These are phyloP conservation scores for Sipha maydis DNA, from an alignment of 2,888 invertebrate species.

Conservation along the genomic window DNA sequence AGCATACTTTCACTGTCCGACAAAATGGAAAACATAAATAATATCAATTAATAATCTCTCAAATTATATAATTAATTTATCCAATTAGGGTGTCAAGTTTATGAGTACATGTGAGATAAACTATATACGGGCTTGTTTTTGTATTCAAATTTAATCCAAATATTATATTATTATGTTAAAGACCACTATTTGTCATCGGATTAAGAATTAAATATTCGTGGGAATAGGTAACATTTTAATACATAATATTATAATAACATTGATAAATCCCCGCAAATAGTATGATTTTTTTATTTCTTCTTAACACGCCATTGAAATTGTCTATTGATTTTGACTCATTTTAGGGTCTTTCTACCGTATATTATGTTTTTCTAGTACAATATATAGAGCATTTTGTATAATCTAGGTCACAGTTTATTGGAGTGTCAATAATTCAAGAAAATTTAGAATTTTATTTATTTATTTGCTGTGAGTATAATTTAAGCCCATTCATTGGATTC, in stretches of 20 bases:
- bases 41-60: not conserved
- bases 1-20: too few relatives aligned
- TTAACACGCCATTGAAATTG: not conserved
- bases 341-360: not conserved
- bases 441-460: not conserved
- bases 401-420: slow-evolving; percentile 28
- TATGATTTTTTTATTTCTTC: not conserved
- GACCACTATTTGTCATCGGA: too few relatives aligned
- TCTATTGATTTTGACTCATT: slow-evolving; percentile 16
- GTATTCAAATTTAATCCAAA: not conserved
- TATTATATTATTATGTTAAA: not conserved
- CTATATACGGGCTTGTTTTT: not conserved
- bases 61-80: not conserved
- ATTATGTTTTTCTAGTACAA: slow-evolving; percentile 30
- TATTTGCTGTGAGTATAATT: not conserved
- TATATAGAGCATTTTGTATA: not conserved
- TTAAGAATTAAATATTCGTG: too few relatives aligned
- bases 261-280: not conserved
- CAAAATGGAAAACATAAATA: not conserved
- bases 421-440: not conserved
- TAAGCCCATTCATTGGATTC: not conserved
- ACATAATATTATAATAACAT: too few relatives aligned
- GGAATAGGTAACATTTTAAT: too few relatives aligned
- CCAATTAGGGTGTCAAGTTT: not conserved
- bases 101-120: too few relatives aligned